These are phyloP conservation scores for Chrysaora quinquecirrha DNA, from an alignment of 30 jellyfish, hydroid and myxozoan species.

Conservation along the genomic window DNA sequence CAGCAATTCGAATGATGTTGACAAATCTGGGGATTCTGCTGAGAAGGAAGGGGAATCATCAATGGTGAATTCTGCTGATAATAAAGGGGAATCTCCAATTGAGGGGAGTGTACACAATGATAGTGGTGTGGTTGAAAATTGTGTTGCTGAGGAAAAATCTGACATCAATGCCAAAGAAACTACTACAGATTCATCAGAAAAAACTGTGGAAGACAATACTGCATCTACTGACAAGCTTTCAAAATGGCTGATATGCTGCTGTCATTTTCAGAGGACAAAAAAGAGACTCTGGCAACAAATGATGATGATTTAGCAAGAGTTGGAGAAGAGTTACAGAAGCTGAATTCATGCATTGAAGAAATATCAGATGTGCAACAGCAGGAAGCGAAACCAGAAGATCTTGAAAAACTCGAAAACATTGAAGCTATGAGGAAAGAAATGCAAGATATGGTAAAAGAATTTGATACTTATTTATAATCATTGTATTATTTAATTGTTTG, in stretches of 20 bases:
- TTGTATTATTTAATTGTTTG: no score
- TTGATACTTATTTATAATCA: slow-evolving; percentile 2
- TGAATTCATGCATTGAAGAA: slow-evolving; percentile 44
- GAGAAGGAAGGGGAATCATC: background rate
- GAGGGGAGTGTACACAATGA: no score
- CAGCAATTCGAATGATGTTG: no score
- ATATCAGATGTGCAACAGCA: background rate
- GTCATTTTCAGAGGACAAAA: slow-evolving; percentile 62
- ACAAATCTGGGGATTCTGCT: background rate
- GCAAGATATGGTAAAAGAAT: slow-evolving; percentile 49
- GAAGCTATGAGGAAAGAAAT: slow-evolving; percentile 60
- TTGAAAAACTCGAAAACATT: slow-evolving; percentile 46
- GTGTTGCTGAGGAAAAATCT: background rate
- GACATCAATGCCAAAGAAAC: background rate
- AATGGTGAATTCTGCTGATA: no score
- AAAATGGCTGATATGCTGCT: slow-evolving; percentile 58
- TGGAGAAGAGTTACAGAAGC: slow-evolving; percentile 47
- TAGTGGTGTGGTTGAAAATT: background rate
- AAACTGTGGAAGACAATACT: slow-evolving; percentile 7
- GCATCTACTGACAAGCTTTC: slow-evolving; percentile 48
- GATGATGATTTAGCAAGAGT: slow-evolving; percentile 39
- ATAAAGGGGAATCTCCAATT: no score
- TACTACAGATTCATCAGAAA: slow-evolving; percentile 7
- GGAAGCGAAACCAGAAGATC: slow-evolving; percentile 43
- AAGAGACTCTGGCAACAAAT: slow-evolving; percentile 1